These are phyloP conservation scores for Bombus difficillimus DNA, from an alignment of 1,140 invertebrate genomes.

Conservation along the genomic window DNA sequence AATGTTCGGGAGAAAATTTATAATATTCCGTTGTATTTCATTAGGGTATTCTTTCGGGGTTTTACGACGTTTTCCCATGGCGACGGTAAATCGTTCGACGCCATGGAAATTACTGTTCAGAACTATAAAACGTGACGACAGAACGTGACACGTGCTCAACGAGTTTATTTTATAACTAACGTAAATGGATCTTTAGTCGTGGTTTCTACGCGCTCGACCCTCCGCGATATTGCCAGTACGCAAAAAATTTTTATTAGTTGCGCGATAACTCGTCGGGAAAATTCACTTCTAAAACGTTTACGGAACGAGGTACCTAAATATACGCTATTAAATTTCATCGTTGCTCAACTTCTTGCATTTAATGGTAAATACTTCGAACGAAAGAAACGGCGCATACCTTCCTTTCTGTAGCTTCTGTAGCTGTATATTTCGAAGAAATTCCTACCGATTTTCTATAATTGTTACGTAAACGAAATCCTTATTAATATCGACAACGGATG, in stretches of 20 bases:
- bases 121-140: constrained; percentile 11
- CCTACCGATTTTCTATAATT: too few relatives aligned
- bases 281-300: too few relatives aligned
- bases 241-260: neutral
- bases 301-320: neutral
- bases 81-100: neutral
- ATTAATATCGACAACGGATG: neutral
- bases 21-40: neutral
- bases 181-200: constrained; percentile 8
- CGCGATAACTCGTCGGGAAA: neutral
- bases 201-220: too few relatives aligned
- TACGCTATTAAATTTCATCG: neutral
- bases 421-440: too few relatives aligned
- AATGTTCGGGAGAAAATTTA: neutral
- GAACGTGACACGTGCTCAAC: constrained; percentile 21
- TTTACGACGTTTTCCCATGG: neutral
- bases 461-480: neutral
- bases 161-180: constrained; percentile 29
- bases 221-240: too few relatives aligned
- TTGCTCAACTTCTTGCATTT: neutral
- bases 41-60: neutral
- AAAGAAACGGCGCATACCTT: neutral
- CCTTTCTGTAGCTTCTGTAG: too few relatives aligned
- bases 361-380: neutral
- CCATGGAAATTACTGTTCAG: neutral